These are phyloP conservation scores for Aphidius colemani DNA, from an alignment of 2,888 invertebrate species.

Conservation along the genomic window DNA sequence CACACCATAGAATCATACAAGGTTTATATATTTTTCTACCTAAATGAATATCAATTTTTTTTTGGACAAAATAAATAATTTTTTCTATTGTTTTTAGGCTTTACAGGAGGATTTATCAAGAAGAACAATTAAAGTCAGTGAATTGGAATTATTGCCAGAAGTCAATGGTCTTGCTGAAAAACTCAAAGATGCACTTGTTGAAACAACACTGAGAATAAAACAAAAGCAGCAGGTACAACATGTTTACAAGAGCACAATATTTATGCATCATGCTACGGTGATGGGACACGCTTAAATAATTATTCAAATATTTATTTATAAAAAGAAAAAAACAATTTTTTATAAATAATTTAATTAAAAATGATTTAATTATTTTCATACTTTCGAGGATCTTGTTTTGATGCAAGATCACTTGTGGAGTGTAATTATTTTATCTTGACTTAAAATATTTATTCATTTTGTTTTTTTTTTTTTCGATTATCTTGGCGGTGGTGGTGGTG, in stretches of 20 bases:
- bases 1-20: slow-evolving; percentile 40
- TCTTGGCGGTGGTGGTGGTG: no score
- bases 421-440: slow-evolving; percentile 15
- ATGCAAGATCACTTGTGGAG: slow-evolving; percentile 36
- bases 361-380: slow-evolving; percentile 16
- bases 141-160: slow-evolving; percentile 52
- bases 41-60: slow-evolving; percentile 7
- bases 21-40: slow-evolving; percentile 34
- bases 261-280: slow-evolving; percentile 47
- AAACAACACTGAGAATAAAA: slow-evolving; percentile 46
- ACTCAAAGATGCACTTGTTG: slow-evolving; percentile 49
- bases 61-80: background rate
- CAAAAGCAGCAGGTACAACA: slow-evolving; percentile 57
- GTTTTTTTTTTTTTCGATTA: background rate
- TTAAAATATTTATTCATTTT: slow-evolving; percentile 17
- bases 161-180: slow-evolving; percentile 48
- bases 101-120: slow-evolving; percentile 50
- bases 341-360: background rate
- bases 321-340: slow-evolving; percentile 14
- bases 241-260: slow-evolving; percentile 51
- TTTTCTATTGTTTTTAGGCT: slow-evolving; percentile 37
- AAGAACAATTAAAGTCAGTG: slow-evolving; percentile 46
- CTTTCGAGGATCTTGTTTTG: slow-evolving; percentile 35
- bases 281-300: slow-evolving; percentile 47
- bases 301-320: slow-evolving; percentile 16